A percentile compares a stretch with the other conserved stretches of the same genome.
Conservation (phyloP, 1,140 invertebrate species). For the Hycleus phaleratus region DNA sequence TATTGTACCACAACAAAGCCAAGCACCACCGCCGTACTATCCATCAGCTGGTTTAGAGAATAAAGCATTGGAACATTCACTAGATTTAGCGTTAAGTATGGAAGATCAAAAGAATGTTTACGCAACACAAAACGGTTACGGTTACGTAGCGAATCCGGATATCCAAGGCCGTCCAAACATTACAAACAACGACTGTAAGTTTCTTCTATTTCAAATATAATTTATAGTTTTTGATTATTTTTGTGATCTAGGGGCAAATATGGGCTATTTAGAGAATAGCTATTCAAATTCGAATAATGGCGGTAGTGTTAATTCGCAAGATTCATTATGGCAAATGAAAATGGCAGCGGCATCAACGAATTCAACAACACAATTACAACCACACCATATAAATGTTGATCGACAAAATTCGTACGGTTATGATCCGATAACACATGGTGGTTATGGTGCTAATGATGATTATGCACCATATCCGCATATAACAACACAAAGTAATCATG, state of each 20-base stretch:
- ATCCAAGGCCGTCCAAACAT: slow-evolving; percentile 50
- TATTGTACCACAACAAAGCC: slow-evolving; percentile 69
- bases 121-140: slow-evolving; percentile 74
- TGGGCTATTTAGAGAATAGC: slow-evolving; percentile 84
- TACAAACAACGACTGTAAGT: slow-evolving; percentile 63
- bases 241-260: slow-evolving; percentile 60
- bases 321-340: slow-evolving; percentile 92
- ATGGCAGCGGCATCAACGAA: slow-evolving; percentile 61
- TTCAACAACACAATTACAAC: slow-evolving; percentile 48
- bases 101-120: slow-evolving; percentile 77
- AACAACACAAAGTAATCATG: slow-evolving; percentile 52
- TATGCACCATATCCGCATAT: slow-evolving; percentile 77
- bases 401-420: slow-evolving; percentile 61
- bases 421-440: slow-evolving; percentile 69
- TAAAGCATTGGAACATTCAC: slow-evolving; percentile 79
- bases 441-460: slow-evolving; percentile 75
- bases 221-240: neutral
- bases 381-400: slow-evolving; percentile 50
- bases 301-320: slow-evolving; percentile 87
- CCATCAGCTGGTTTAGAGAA: slow-evolving; percentile 79
- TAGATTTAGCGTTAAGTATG: slow-evolving; percentile 72
- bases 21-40: slow-evolving; percentile 78
- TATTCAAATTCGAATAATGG: slow-evolving; percentile 89
- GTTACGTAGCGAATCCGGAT: slow-evolving; percentile 53
- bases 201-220: too few relatives aligned